Evolutionary conservation across 2,797 vertebrate species (phyloP).

Genomic region (Simalia tracyae): DNA sequence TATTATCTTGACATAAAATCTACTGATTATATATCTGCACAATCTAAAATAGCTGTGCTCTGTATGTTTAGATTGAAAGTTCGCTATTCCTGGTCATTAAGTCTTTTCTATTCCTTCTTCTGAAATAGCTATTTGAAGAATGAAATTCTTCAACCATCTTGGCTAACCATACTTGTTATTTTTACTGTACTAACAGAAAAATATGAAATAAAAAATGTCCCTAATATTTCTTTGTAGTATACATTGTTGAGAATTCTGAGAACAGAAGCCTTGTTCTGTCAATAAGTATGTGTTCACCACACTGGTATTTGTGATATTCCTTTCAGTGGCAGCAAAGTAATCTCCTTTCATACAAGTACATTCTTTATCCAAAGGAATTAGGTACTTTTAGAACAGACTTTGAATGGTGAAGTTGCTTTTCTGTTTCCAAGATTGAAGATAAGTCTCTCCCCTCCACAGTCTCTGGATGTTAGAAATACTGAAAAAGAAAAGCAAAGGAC

Average conservation of each 20-base stretch:
- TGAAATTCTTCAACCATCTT: not conserved
- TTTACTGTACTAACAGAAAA: not conserved
- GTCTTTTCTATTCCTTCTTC: not conserved
- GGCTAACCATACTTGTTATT: not conserved
- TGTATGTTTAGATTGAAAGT: not conserved
- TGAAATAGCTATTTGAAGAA: conserved; percentile 12
- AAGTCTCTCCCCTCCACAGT: not conserved
- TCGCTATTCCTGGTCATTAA: not conserved
- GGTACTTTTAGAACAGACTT: not conserved
- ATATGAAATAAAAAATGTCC: conserved; percentile 25
- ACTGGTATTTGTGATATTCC: not conserved
- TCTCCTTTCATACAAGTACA: not conserved
- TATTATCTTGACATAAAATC: not conserved
- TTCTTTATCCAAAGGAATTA: not conserved
- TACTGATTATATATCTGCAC: not conserved
- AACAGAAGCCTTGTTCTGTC: not conserved
- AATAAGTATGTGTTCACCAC: conserved; percentile 8
- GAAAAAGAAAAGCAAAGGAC: not conserved
- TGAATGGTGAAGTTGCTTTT: conserved; percentile 16
- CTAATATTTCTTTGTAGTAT: conserved; percentile 46
- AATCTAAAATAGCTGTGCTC: not conserved
- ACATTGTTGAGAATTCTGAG: conserved; percentile 53
- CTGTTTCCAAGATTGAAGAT: not conserved
- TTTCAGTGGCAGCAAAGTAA: not conserved
- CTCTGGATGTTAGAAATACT: not conserved